Conservation (phyloP, 2,888 invertebrate species). For the Gymnocheta viridis region DNA sequence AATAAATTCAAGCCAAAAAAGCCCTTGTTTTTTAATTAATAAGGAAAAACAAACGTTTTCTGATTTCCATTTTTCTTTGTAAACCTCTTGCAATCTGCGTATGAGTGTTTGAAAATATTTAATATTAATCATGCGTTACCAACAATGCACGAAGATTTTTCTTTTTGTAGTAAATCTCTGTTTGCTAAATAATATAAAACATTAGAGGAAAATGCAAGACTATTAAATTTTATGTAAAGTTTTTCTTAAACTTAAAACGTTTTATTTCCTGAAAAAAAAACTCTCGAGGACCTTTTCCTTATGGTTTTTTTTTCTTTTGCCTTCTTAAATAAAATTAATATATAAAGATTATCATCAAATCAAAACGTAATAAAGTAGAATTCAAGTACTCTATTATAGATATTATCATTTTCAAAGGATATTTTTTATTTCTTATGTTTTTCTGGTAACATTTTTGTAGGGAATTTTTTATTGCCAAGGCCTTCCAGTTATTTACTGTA, state of each 20-base stretch:
- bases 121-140: slow-evolving; percentile 1
- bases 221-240: not conserved
- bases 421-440: not conserved
- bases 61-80: not conserved
- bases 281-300: not conserved
- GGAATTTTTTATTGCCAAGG: not conserved
- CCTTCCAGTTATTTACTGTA: slow-evolving; percentile 31
- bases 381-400: slow-evolving; percentile 44
- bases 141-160: too few relatives aligned
- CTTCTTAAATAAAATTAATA: slow-evolving; percentile 29
- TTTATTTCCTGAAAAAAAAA: not conserved
- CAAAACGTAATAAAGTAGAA: slow-evolving; percentile 55
- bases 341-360: slow-evolving; percentile 63
- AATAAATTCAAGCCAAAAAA: too few relatives aligned
- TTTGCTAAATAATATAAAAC: too few relatives aligned
- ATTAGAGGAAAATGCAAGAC: not conserved
- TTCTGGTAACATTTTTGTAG: not conserved
- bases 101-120: slow-evolving; percentile 3
- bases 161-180: too few relatives aligned
- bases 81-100: not conserved
- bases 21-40: too few relatives aligned
- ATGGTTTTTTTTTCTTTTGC: not conserved
- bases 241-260: not conserved
- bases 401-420: slow-evolving; percentile 49
- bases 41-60: too few relatives aligned